These are phyloP conservation scores for Alligator sinensis DNA, from an alignment of 2,113 vertebrate genomes.

Conservation along the genomic window DNA sequence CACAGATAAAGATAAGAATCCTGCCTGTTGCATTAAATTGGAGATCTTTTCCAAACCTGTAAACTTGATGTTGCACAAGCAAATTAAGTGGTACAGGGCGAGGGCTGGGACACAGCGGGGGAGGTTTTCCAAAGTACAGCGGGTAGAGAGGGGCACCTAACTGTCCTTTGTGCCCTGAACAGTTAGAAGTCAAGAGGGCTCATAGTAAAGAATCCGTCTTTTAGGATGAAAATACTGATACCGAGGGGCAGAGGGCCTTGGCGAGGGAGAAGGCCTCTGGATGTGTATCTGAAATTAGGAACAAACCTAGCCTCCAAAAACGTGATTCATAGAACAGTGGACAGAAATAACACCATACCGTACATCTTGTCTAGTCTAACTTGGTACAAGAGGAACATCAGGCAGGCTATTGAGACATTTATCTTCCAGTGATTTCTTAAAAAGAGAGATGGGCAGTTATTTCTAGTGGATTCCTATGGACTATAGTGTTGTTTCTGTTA, in stretches of 20 bases:
- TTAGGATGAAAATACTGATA: neutral
- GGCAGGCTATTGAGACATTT: neutral
- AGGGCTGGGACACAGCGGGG: neutral
- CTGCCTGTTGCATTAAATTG: neutral
- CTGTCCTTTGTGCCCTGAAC: neutral
- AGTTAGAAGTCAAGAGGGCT: neutral
- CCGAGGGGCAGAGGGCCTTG: accelerated
- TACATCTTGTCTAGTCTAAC: neutral
- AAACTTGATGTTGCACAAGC: neutral
- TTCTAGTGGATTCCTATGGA: neutral
- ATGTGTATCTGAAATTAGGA: neutral
- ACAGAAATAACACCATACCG: neutral
- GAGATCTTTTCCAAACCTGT: neutral
- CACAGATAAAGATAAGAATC: neutral
- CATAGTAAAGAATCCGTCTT: accelerated
- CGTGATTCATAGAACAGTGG: neutral
- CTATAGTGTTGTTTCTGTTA: neutral
- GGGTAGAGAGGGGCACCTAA: neutral
- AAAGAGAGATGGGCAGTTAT: neutral
- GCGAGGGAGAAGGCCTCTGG: neutral
- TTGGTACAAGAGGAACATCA: neutral
- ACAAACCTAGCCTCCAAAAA: neutral
- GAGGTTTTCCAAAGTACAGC: neutral
- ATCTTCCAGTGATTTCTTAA: neutral
- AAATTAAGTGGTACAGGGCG: neutral